Evolutionary conservation across 2,888 invertebrate genomes (phyloP).

Genomic region (Argynnis bischoffii): DNA sequence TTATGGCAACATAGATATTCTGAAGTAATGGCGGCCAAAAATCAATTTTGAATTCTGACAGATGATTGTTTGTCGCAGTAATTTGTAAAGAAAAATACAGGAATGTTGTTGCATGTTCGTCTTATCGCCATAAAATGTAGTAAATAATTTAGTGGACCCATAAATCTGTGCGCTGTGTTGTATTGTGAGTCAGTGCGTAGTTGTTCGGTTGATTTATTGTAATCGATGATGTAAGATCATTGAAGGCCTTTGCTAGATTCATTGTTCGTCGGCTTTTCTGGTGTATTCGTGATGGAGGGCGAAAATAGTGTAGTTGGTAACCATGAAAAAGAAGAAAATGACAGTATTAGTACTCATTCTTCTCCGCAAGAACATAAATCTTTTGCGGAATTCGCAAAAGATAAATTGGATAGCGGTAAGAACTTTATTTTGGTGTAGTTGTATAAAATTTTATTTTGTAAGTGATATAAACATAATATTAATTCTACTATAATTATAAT

Average conservation of each 20-base stretch:
- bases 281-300: conserved; percentile 60
- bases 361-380: conserved; percentile 76
- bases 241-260: conserved; percentile 61
- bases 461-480: neutral
- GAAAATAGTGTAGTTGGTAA: conserved; percentile 61
- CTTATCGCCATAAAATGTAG: conserved; percentile 7
- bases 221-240: conserved; percentile 78
- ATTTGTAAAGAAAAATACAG: conserved; percentile 23
- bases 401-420: conserved; percentile 75
- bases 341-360: conserved; percentile 67
- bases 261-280: conserved; percentile 53
- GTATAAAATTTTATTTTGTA: neutral
- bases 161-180: conserved; percentile 28
- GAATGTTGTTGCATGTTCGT: conserved; percentile 14
- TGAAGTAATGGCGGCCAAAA: conserved; percentile 72
- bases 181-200: conserved; percentile 36
- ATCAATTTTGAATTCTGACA: conserved; percentile 78
- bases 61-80: conserved; percentile 38
- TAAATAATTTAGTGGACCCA: conserved; percentile 13
- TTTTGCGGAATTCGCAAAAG: conserved; percentile 77
- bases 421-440: conserved; percentile 13
- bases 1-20: conserved; percentile 1
- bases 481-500: too few species aligned
- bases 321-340: conserved; percentile 68
- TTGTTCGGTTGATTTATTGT: conserved; percentile 52